Percentiles rank a stretch among this genome's conserved stretches.
Evolutionary conservation across 2,113 vertebrate species (phyloP).

Genomic region (Xiphophorus couchianus): DNA sequence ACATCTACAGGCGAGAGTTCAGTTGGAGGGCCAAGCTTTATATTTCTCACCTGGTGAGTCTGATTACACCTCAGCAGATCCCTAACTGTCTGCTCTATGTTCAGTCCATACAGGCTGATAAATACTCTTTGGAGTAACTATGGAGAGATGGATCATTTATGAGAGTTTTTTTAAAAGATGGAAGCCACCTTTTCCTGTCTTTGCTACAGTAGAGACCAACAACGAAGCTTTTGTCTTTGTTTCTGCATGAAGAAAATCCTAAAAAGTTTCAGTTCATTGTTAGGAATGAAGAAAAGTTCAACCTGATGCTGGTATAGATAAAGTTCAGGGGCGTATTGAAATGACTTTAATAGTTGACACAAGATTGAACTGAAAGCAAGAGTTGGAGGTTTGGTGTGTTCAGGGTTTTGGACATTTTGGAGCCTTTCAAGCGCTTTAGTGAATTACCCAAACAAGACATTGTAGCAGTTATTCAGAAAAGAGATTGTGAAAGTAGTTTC

Average conservation of each 20-base stretch:
- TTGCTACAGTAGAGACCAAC: neutral
- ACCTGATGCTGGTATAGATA: neutral
- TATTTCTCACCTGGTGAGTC: neutral
- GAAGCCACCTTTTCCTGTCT: neutral
- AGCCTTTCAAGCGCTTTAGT: too few species aligned
- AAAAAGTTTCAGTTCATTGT: neutral
- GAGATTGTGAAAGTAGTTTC: too few species aligned
- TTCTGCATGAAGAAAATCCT: neutral
- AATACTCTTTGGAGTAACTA: neutral
- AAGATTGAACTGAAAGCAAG: neutral
- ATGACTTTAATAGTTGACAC: neutral
- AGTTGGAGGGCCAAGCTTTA: too few species aligned
- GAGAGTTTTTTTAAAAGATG: neutral
- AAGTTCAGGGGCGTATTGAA: neutral
- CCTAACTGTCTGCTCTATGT: too few species aligned
- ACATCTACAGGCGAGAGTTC: constrained; percentile 8
- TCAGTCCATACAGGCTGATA: neutral
- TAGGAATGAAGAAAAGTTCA: neutral
- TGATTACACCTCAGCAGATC: neutral
- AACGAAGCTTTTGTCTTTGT: neutral
- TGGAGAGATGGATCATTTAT: neutral
- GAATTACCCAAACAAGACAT: too few species aligned
- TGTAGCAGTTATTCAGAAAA: too few species aligned
- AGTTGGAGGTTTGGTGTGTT: neutral
- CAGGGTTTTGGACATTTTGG: too few species aligned